Evolutionary conservation across 2,113 vertebrate genomes (phyloP).

Genomic region (Hymenochirus boettgeri): DNA sequence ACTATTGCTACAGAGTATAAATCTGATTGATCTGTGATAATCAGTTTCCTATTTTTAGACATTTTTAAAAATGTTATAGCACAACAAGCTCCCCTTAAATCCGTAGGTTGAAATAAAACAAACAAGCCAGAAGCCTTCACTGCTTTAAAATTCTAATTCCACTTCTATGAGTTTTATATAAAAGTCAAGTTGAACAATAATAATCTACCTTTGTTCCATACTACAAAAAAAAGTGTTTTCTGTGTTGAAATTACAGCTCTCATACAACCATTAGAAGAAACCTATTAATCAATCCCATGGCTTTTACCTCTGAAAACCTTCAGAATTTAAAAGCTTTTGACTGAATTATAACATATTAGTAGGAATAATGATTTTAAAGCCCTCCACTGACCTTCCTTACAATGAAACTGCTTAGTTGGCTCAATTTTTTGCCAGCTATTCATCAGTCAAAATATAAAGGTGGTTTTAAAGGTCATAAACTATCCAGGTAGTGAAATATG

Average conservation of each 20-base stretch:
- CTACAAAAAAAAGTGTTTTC: constrained; percentile 40
- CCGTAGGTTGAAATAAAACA: too few species aligned
- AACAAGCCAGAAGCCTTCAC: too few species aligned
- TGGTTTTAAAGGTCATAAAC: constrained; percentile 62
- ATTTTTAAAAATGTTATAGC: too few species aligned
- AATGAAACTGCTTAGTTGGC: constrained; percentile 61
- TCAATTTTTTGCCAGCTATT: constrained; percentile 57
- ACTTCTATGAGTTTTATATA: constrained; percentile 25
- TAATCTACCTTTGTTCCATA: constrained; percentile 26
- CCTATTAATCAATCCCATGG: constrained; percentile 54
- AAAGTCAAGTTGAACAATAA: constrained; percentile 36
- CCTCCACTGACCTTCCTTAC: constrained; percentile 59
- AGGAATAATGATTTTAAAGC: constrained; percentile 57
- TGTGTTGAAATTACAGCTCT: constrained; percentile 54
- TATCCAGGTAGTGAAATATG: constrained; percentile 54
- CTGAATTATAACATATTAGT: constrained; percentile 62
- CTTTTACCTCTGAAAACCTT: constrained; percentile 54
- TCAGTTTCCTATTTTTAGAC: too few species aligned
- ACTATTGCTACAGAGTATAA: too few species aligned
- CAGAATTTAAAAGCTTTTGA: constrained; percentile 60
- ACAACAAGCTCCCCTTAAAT: too few species aligned
- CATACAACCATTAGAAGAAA: constrained; percentile 56
- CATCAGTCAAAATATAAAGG: constrained; percentile 59
- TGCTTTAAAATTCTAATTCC: constrained; percentile 22
- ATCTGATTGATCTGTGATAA: too few species aligned